A percentile compares a stretch with the other conserved stretches of the same genome.
Conservation (phyloP, 1,140 invertebrate genomes). For the Dendrolimus punctatus region DNA sequence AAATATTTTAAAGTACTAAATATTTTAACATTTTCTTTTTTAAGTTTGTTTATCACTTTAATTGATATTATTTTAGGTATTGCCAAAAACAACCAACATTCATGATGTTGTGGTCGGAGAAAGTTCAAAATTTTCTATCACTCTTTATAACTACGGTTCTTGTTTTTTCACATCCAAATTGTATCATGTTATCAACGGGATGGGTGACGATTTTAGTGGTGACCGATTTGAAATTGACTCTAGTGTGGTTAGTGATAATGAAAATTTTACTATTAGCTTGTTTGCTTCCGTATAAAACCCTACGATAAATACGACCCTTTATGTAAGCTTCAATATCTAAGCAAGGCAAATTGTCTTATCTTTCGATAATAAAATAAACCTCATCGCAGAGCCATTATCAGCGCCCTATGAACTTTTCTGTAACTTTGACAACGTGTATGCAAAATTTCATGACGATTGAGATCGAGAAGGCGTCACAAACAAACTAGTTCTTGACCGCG, state of each 20-base stretch:
- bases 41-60: background rate
- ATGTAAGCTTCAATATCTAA: background rate
- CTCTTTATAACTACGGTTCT: slow-evolving; percentile 50
- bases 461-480: too few relatives aligned
- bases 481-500: too few relatives aligned
- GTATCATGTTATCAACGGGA: slow-evolving; percentile 39
- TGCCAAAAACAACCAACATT: slow-evolving; percentile 45
- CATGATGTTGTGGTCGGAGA: slow-evolving; percentile 51
- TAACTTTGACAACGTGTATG: too few relatives aligned
- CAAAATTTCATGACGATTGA: too few relatives aligned
- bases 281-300: background rate
- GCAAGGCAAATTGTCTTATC: too few relatives aligned
- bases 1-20: background rate
- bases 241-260: slow-evolving; percentile 33
- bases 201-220: slow-evolving; percentile 45
- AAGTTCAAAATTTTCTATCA: slow-evolving; percentile 27
- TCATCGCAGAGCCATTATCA: too few relatives aligned
- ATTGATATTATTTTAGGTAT: slow-evolving; percentile 27
- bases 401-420: too few relatives aligned
- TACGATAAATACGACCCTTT: background rate
- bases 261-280: background rate
- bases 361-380: too few relatives aligned
- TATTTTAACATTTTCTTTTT: background rate
- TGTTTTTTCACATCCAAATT: slow-evolving; percentile 54
- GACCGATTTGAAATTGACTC: slow-evolving; percentile 52